Evolutionary conservation across 2,797 vertebrate genomes (phyloP).

Genomic region (Lutjanus campechanus): DNA sequence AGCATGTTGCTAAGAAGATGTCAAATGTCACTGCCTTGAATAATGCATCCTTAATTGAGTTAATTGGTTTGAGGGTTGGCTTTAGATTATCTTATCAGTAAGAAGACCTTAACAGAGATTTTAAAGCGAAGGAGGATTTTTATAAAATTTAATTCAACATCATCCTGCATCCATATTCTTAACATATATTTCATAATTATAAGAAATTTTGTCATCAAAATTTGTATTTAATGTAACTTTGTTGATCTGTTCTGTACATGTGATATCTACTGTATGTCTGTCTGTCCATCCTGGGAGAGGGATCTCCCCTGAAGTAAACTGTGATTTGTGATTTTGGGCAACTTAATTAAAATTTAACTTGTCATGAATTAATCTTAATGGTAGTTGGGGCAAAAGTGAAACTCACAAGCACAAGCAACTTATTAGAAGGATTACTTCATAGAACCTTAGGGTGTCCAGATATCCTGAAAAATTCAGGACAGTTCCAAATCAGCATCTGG

Average conservation of each 20-base stretch:
- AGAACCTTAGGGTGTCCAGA: neutral
- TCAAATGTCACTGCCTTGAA: conserved; percentile 14
- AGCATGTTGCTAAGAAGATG: conserved; percentile 23
- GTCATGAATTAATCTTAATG: conserved; percentile 18
- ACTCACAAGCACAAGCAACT: neutral
- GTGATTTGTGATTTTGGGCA: too few relatives aligned
- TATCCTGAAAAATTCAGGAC: too few relatives aligned
- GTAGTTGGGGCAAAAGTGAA: conserved; percentile 13
- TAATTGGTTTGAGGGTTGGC: conserved; percentile 22
- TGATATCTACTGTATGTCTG: too few relatives aligned
- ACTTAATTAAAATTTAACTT: too few relatives aligned
- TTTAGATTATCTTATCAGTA: conserved; percentile 44
- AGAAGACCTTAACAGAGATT: conserved; percentile 37
- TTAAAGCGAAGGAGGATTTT: conserved; percentile 32
- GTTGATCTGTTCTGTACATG: too few relatives aligned
- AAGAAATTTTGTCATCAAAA: too few relatives aligned
- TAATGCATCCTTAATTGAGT: conserved; percentile 29
- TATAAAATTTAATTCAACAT: neutral
- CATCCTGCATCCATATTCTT: too few relatives aligned
- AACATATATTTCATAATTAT: too few relatives aligned
- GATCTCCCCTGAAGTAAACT: too few relatives aligned
- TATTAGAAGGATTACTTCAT: conserved; percentile 13
- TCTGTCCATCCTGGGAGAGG: too few relatives aligned
- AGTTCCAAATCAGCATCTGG: too few relatives aligned
- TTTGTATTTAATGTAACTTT: too few relatives aligned